Conservation (phyloP, 2,797 vertebrate species). For the Phalanger gymnotis region DNA sequence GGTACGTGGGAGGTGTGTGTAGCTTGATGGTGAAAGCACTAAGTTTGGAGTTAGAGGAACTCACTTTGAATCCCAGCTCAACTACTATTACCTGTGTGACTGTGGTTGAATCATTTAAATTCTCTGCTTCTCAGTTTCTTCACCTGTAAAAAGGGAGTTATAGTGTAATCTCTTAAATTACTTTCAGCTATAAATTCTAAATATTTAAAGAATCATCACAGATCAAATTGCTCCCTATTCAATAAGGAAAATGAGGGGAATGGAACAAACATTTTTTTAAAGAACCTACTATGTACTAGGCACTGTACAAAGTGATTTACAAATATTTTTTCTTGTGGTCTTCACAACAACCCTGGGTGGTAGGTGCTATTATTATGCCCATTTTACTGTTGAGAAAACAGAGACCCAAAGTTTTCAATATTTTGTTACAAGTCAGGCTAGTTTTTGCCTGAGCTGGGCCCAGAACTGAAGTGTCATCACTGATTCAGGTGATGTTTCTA, state of each 20-base stretch:
- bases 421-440: not conserved
- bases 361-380: not conserved
- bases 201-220: not conserved
- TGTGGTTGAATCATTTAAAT: not conserved
- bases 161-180: not conserved
- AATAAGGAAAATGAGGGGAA: not conserved
- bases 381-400: not conserved
- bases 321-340: not conserved
- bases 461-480: not conserved
- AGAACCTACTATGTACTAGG: not conserved
- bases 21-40: not conserved
- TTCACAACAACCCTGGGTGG: not conserved
- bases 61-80: not conserved
- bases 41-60: not conserved
- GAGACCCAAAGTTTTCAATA: not conserved
- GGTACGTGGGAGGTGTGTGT: not conserved
- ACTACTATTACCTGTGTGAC: not conserved
- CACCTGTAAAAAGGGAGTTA: not conserved
- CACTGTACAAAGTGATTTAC: not conserved
- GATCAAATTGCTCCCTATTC: not conserved
- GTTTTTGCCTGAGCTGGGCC: not conserved
- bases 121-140: not conserved
- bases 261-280: not conserved
- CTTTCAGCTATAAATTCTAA: not conserved
- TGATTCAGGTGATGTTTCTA: not conserved